Evolutionary conservation across 2,888 invertebrate species (phyloP), one percentile per base, ranked within the genome.

Genomic region (Chironomus tentans): DNA sequence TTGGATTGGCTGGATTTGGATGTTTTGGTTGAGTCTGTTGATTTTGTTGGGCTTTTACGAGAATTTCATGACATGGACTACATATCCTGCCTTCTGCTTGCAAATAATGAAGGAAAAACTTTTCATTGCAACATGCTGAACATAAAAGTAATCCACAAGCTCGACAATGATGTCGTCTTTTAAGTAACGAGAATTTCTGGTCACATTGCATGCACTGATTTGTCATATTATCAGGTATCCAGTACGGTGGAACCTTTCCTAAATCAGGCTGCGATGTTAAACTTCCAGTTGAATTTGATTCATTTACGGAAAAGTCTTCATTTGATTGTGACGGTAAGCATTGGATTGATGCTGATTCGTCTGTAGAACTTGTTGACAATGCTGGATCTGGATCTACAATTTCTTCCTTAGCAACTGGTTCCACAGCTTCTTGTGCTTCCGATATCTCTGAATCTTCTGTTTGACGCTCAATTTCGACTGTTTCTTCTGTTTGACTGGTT

Each of bases 191-290:
- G 82, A 95, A 96, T 82, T 90, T 91, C 68, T 87, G 83, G 77
- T 90, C 89, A 82, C 95, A 95, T 78, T 92, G 89, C 90, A 95
- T 91, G 81, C 95, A 95, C 78, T 86, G 86, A n/a, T 87, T 85
- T 5, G 94, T 92, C 79, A 92, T 92, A 3, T 89, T 86, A 82
- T 96, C 95, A 0, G 94, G 94, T 73, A 95, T 89, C 95, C 95
- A 95, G 79, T 90, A 88, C 0, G 95, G 95, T 13, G 92, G 90
- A 76, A 91, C 87, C 81, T 90, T 89, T 0, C 94, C 94, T 76
- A 94, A 82, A 7, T 69, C 38, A 12, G 76, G 68, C 12, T 68
- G 56, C 3, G 76, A 69, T 15, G 69, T 69, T 65, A 74, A 68
- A 47, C 74, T 74, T 56, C 38, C 69, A 2, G 68, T 69, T 18